Percentiles rank a stretch among this genome's conserved stretches.
phyloP scores from a whole-genome alignment of 2,797 vertebrate genomes.

The Paedocypris micromegethes region DNA sequence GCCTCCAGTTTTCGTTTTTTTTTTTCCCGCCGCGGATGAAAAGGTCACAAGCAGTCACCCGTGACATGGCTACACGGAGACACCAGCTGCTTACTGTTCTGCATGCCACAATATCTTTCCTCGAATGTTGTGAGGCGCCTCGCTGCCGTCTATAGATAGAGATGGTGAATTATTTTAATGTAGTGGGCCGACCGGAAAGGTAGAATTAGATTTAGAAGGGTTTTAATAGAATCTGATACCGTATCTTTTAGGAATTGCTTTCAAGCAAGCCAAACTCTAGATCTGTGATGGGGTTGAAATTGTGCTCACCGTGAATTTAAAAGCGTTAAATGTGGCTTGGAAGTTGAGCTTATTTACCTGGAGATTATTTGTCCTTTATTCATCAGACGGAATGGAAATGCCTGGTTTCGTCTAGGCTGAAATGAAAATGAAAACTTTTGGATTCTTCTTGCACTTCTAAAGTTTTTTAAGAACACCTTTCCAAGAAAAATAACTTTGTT shows the following conservation, averaged over 20 bases:
- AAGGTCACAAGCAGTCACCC: constrained; percentile 42
- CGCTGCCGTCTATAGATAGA: constrained; percentile 9
- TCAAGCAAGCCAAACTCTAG: too few species aligned
- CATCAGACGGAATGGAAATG: too few species aligned
- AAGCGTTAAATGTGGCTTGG: too few species aligned
- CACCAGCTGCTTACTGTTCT: constrained; percentile 42
- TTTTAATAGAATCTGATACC: not conserved
- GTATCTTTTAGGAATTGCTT: not conserved
- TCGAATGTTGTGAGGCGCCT: constrained; percentile 30
- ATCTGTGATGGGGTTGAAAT: too few species aligned
- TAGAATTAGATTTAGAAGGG: not conserved
- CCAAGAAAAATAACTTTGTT: too few species aligned
- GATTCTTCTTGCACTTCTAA: too few species aligned
- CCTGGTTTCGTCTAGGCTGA: too few species aligned
- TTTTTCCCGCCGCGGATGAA: constrained; percentile 32
- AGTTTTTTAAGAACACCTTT: too few species aligned
- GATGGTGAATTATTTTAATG: constrained; percentile 15
- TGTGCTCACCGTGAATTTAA: too few species aligned
- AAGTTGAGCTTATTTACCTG: too few species aligned
- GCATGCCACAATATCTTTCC: constrained; percentile 34
- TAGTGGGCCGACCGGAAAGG: not conserved
- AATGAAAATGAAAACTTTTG: too few species aligned
- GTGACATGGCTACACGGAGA: constrained; percentile 41
- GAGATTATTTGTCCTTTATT: too few species aligned
- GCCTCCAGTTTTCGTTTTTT: not conserved